Conservation (phyloP, 2,888 invertebrate species). For the Stenichneumon culpator region DNA sequence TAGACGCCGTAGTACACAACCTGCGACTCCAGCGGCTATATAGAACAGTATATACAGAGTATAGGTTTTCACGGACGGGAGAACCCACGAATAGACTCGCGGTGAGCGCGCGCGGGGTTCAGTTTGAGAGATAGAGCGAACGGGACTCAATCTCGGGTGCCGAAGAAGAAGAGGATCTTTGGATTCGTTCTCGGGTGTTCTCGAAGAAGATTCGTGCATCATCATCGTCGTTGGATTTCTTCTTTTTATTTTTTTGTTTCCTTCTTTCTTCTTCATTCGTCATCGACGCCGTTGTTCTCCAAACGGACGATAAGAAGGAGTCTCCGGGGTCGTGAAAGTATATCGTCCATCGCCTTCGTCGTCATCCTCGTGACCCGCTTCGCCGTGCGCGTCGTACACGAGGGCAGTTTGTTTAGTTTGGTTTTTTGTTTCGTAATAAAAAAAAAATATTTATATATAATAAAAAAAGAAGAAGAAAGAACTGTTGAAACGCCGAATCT, state of each 20-base stretch:
- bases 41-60: slow-evolving; percentile 37
- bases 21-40: slow-evolving; percentile 58
- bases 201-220: slow-evolving; percentile 28
- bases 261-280: neutral
- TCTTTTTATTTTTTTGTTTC: neutral
- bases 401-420: slow-evolving; percentile 24
- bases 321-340: slow-evolving; percentile 24
- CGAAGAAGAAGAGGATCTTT: slow-evolving; percentile 44
- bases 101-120: slow-evolving; percentile 58
- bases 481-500: neutral
- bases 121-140: slow-evolving; percentile 67
- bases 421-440: neutral
- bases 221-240: neutral
- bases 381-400: slow-evolving; percentile 26
- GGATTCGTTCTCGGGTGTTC: slow-evolving; percentile 30
- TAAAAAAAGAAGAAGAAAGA: neutral
- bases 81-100: slow-evolving; percentile 61
- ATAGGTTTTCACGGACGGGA: slow-evolving; percentile 61
- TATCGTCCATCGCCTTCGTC: slow-evolving; percentile 22
- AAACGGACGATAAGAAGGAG: neutral
- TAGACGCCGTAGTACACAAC: neutral
- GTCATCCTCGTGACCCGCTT: slow-evolving; percentile 50
- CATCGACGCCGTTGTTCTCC: neutral
- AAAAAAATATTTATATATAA: neutral
- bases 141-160: slow-evolving; percentile 64